Base-by-base conservation (phyloP, 2,888 invertebrate species). In the Troides helena region DNA sequence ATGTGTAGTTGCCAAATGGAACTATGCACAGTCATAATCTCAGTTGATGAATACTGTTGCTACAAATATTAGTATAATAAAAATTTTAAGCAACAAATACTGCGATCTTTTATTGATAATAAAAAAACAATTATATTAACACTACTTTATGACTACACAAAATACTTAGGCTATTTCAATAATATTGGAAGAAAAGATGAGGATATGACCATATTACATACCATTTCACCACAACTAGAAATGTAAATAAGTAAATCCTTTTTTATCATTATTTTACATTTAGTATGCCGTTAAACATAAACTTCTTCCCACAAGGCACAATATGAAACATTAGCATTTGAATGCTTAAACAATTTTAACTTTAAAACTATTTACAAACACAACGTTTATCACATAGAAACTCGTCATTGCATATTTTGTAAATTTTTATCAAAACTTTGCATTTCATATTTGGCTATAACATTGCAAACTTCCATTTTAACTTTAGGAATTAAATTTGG, bases 401-500 rank as follows among this genome's bases (percentile, higher is more conserved):
- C 14, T 23, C 2, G 39, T 36, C 58, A 17, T 36, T 58, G 65
- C 57, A 68, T 78, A 74, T 60, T 75, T 71, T 70, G 70, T 43
- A 70, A 70, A 68, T 80, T 87, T 73, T 87, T 91, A 53, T 90
- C 90, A 77, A 89, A 92, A 80, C 86, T 91, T 74, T 91, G 91
- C 91, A 92, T 92, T 81, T 92, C 92, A 78, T 92, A 92, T 76
- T 92, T 92, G 0, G 92, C 92, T 68, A 92, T 92, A 7, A 92
- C 92, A 81, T 90, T 92, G 72, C 92, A 92, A 25, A 92, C 92
- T 79, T 92, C 92, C 92, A 92, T 92, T 74, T 92, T 92, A 0
- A 92, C 92, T 82, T 92, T 92, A 30, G 92, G 92, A 76, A 92
- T 92, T 73, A 92, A 79, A 77, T 88, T 90, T 12, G 92, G 92